Evolutionary conservation across 2,797 vertebrate species (phyloP), one percentile per base, ranked within the genome.

Genomic region (Sebastes jordani): DNA sequence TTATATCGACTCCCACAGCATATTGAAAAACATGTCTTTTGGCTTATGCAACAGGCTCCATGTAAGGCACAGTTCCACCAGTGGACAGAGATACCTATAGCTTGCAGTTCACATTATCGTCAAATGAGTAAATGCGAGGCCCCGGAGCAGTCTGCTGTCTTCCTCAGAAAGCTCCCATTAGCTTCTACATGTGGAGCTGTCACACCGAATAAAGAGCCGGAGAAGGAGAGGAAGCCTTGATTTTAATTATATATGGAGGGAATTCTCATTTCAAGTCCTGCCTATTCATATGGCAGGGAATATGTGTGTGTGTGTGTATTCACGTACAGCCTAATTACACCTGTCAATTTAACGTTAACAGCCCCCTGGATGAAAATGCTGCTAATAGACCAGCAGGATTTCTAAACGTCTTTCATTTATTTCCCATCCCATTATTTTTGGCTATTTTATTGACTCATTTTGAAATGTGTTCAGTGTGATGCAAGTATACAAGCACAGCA

Each of bases 191-290:
- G 73, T 81, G 62, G 71, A 81, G 73, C 76, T 88, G 89, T 89
- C 89, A 87, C 74, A 29, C 13, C 11, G 14, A 81, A 88, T 88
- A 80, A 79, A 85, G 67, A 82, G 71, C 36, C n/a, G 23, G 61
- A 70, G 58, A 68, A 69, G 69, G 49, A 78, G 49, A 82, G 55
- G 70, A 34, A 78, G 75, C 49, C 55, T 54, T 82, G 80, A 90
- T 84, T 88, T 88, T 86, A 91, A 93, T 92, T 89, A 84, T 79
- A 88, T 81, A 83, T 75, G 63, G 69, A 11, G 42, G 64, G 56
- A 78, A 82, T 81, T 54, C 71, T 64, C 64, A 82, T 52, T 66
- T 83, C 22, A 77, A 74, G 20, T 70, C 63, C 71, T 84, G 64
- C 74, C 76, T 69, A 23, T 76, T 82, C 73, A 66, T 59, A 36